Percentiles rank a stretch among this genome's conserved stretches.
These are phyloP conservation scores for Leptinotarsa texana DNA, from an alignment of 1,140 invertebrate species.

Conservation along the genomic window DNA sequence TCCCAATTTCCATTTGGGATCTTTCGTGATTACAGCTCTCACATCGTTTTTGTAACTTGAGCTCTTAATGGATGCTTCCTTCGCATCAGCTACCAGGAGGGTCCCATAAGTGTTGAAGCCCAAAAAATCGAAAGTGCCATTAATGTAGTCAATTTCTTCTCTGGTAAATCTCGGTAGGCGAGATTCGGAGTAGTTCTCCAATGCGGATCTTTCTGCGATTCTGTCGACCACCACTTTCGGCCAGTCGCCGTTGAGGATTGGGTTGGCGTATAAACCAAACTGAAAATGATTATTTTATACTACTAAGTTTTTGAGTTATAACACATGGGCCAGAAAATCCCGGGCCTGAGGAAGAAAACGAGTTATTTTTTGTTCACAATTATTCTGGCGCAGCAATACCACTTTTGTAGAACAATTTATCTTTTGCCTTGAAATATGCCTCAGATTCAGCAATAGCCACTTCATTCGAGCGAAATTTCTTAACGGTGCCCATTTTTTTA, in stretches of 20 bases:
- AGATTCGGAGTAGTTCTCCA: constrained; percentile 63
- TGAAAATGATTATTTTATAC: constrained; percentile 45
- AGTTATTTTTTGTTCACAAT: too few relatives aligned
- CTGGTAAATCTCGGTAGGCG: constrained; percentile 65
- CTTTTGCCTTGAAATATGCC: too few relatives aligned
- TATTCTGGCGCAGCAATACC: too few relatives aligned
- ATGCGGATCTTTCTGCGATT: constrained; percentile 61
- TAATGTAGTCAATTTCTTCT: constrained; percentile 63
- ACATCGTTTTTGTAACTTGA: constrained; percentile 27
- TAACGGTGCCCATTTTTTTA: too few relatives aligned
- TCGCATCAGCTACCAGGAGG: constrained; percentile 14
- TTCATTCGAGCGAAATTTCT: too few relatives aligned
- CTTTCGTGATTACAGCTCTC: not conserved
- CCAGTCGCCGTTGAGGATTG: constrained; percentile 69
- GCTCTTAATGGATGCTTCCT: not conserved
- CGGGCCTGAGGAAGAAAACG: too few relatives aligned
- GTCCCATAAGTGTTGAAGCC: constrained; percentile 46
- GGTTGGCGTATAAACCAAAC: constrained; percentile 67
- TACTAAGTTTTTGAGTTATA: too few relatives aligned
- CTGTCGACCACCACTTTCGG: constrained; percentile 65
- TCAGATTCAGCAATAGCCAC: too few relatives aligned
- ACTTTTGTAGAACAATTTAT: too few relatives aligned
- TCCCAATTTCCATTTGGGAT: constrained; percentile 24
- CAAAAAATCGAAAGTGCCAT: constrained; percentile 52
- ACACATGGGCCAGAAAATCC: too few relatives aligned